Evolutionary conservation across 2,888 invertebrate genomes (phyloP).

Genomic region (Phaonia tiefii): DNA sequence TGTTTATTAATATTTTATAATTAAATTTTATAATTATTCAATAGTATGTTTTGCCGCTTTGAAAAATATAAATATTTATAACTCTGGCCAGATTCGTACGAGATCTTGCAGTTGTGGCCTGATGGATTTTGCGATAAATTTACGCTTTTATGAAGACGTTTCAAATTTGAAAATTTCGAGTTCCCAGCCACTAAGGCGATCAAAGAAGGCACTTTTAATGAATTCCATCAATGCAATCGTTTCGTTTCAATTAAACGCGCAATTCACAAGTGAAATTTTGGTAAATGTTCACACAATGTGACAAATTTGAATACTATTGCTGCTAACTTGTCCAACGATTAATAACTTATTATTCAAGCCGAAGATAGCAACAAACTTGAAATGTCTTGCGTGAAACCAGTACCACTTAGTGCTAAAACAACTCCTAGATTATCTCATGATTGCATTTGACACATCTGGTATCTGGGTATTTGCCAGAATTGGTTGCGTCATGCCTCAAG

Average conservation of each 20-base stretch:
- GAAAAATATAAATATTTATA: no score
- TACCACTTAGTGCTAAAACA: no score
- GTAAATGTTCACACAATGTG: neutral
- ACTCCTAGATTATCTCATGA: no score
- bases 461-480: no score
- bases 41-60: neutral
- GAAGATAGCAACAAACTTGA: no score
- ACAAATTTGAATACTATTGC: constrained; percentile 2
- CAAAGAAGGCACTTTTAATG: neutral
- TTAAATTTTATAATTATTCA: constrained; percentile 1
- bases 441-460: no score
- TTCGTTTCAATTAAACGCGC: neutral
- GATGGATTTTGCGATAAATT: neutral
- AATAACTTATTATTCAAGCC: constrained; percentile 3
- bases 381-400: no score
- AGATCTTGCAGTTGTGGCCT: neutral
- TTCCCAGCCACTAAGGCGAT: neutral
- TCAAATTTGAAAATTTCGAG: constrained; percentile 4
- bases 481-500: no score
- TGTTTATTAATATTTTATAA: constrained; percentile 3
- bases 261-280: neutral
- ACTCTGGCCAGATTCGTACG: neutral
- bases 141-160: constrained; percentile 6
- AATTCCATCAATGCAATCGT: neutral
- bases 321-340: neutral